Base-by-base conservation (phyloP, 2,113 vertebrate genomes). In the Phrynosoma blainvillii region DNA sequence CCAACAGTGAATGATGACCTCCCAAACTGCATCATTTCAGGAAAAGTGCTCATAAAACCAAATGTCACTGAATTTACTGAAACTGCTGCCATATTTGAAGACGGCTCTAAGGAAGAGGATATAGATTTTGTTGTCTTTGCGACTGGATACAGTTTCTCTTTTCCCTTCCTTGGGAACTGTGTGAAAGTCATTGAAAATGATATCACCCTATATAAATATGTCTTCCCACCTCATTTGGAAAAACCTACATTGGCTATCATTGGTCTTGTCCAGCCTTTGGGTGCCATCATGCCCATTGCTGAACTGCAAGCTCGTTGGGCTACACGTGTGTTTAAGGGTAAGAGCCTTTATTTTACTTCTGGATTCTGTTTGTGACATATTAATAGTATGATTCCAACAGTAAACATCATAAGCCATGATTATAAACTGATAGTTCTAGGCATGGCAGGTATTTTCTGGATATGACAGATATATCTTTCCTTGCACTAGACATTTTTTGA, bases 281-380 rank as follows among this genome's bases (percentile, higher is more conserved):
- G 98, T 16, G 96, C 98, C 36, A 95, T 98, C 74, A 98, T 98
- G 97, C 97, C 98, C 7, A 47, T 96, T 82, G 93, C 97, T 0
- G 98, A 99, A 94, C 94, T 99, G 90, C 98, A 99, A 93, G 97
- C 96, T n/a, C 97, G 98, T 73, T 99, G 98, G 98, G 98, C 95
- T 78, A 95, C 96, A 0, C 96, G 87, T 0, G 94, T 98, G n/a
- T 98, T 99, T 90, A 94, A 97, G 92, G 98, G 98, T 98, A 96
- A 94, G 94, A 0, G 6, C 21, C 30, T 82, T 59, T 56, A 75
- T 66, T 25, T 9, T 74, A 25, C 56, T 47, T 65, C 70, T 62
- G 78, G 32, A 32, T 66, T 4, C 40, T 82, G 14, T 56, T 62
- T 4, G 11, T 59, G 25, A 42, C 14, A 25, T 82, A 47, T 9